These are phyloP conservation scores for Capitulum mitella DNA, from an alignment of 2,888 invertebrate species.

Conservation along the genomic window DNA sequence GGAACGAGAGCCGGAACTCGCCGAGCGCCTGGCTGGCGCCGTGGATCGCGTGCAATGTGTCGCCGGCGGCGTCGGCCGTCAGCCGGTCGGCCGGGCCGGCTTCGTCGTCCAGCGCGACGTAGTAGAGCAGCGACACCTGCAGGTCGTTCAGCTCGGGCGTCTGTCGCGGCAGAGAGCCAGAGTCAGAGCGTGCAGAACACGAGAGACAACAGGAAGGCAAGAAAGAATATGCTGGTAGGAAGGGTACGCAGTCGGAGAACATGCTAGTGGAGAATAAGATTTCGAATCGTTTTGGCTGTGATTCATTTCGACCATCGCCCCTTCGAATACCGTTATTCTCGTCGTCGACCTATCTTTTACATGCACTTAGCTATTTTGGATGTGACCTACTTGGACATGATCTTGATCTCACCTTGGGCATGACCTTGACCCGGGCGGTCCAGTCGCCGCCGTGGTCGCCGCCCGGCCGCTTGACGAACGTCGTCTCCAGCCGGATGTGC, in stretches of 20 bases:
- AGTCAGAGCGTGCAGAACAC: too few species aligned
- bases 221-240: too few species aligned
- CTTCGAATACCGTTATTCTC: too few species aligned
- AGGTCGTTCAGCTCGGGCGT: conserved; percentile 41
- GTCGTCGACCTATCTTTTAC: too few species aligned
- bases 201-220: too few species aligned
- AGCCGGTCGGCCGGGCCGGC: conserved; percentile 36
- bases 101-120: conserved; percentile 67
- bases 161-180: too few species aligned
- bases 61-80: conserved; percentile 27
- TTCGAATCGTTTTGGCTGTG: too few species aligned
- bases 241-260: too few species aligned
- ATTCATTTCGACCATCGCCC: too few species aligned
- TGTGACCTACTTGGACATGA: too few species aligned
- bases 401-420: conserved; percentile 49
- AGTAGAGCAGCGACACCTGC: conserved; percentile 65
- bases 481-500: conserved; percentile 66
- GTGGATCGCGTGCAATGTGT: conserved; percentile 50
- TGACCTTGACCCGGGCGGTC: conserved; percentile 72
- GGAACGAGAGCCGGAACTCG: conserved; percentile 54
- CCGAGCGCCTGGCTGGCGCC: conserved; percentile 73
- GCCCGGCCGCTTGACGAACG: conserved; percentile 76
- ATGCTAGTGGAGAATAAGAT: too few species aligned
- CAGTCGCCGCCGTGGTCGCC: conserved; percentile 84
- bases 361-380: too few species aligned